phyloP scores from a whole-genome alignment of 2,113 vertebrate species.

The Strix uralensis region DNA sequence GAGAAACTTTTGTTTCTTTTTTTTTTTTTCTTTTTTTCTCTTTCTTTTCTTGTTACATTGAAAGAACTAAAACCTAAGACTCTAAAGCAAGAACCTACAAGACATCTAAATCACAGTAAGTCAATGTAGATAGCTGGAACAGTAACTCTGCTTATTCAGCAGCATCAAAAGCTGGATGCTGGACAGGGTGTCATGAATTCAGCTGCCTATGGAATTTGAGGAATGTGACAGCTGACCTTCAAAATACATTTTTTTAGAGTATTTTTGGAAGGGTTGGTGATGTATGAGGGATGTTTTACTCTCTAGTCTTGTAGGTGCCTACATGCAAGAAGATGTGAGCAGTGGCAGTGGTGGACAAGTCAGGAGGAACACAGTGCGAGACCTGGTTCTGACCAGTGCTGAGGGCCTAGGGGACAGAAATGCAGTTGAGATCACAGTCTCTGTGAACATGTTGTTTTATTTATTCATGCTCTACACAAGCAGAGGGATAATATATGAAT shows the following conservation, averaged over 20 bases:
- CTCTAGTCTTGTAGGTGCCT: not conserved
- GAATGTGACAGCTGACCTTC: not conserved
- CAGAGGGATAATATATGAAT: not conserved
- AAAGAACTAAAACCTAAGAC: not conserved
- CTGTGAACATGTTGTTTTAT: not conserved
- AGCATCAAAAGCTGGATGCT: not conserved
- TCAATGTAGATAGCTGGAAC: not conserved
- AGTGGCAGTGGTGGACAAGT: not conserved
- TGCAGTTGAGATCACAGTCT: not conserved
- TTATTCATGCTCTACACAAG: not conserved
- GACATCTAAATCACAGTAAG: not conserved
- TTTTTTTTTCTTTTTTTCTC: not conserved
- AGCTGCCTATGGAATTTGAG: not conserved
- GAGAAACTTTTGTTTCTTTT: not conserved
- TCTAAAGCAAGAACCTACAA: not conserved
- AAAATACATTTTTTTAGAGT: not conserved
- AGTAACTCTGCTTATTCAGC: not conserved
- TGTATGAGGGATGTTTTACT: not conserved
- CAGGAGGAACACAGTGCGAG: accelerated
- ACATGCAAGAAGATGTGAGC: not conserved
- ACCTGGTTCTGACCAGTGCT: not conserved
- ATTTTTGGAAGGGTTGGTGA: not conserved
- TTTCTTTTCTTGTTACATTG: not conserved
- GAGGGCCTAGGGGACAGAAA: not conserved
- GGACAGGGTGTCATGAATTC: not conserved